Conservation (phyloP, 2,888 invertebrate species). For the Drosophila colorata region DNA sequence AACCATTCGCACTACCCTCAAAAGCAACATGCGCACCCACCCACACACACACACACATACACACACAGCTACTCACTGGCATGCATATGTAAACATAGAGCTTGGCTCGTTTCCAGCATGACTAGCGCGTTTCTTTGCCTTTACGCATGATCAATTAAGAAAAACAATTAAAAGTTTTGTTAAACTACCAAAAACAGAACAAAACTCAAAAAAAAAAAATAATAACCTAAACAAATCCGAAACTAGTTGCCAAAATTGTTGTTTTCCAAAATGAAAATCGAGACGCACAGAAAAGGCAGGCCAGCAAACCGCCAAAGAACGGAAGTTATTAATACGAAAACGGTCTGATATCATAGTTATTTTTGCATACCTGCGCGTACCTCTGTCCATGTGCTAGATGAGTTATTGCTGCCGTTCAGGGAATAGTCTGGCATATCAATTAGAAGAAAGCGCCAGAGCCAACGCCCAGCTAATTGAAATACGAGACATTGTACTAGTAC, state of each 20-base stretch:
- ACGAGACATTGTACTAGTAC: slow-evolving; percentile 17
- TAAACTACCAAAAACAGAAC: slow-evolving; percentile 35
- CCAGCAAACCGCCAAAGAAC: slow-evolving; percentile 42
- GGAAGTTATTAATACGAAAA: slow-evolving; percentile 71
- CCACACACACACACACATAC: slow-evolving; percentile 14
- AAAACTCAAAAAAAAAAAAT: slow-evolving; percentile 8
- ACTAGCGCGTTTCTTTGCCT: slow-evolving; percentile 41
- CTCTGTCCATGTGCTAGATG: slow-evolving; percentile 27
- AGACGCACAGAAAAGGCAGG: slow-evolving; percentile 36
- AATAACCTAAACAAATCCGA: slow-evolving; percentile 14
- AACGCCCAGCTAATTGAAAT: slow-evolving; percentile 63
- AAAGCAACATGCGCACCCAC: too few species aligned
- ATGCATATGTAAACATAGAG: slow-evolving; percentile 48
- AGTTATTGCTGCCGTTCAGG: slow-evolving; percentile 56
- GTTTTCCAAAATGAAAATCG: slow-evolving; percentile 38
- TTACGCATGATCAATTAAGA: slow-evolving; percentile 79
- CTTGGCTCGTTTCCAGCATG: slow-evolving; percentile 65
- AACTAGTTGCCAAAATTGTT: slow-evolving; percentile 59
- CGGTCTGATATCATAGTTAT: slow-evolving; percentile 70
- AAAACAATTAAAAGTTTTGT: slow-evolving; percentile 73
- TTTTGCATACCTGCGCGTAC: slow-evolving; percentile 34
- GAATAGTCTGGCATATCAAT: slow-evolving; percentile 72
- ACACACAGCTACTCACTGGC: slow-evolving; percentile 17
- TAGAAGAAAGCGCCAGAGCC: slow-evolving; percentile 75
- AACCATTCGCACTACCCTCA: slow-evolving; percentile 3